Percentiles rank a stretch among this genome's conserved stretches.
phyloP scores from a whole-genome alignment of 2,888 invertebrate genomes.

The Junonia oenone region DNA sequence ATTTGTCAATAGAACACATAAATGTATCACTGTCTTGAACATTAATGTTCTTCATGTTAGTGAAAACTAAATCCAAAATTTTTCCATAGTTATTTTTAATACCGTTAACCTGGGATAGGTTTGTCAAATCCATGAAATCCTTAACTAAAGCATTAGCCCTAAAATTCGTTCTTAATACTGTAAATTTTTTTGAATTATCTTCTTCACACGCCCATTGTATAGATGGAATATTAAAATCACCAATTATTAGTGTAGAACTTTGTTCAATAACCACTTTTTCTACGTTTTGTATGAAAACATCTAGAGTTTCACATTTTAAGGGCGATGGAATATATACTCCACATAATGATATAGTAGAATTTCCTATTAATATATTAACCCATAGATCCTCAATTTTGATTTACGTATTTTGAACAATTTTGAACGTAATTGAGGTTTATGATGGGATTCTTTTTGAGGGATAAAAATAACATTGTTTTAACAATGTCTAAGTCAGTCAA shows the following conservation, averaged over 20 bases:
- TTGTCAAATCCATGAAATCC: background rate
- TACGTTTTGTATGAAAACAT: conserved; percentile 2
- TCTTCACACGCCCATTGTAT: background rate
- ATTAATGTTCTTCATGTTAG: background rate
- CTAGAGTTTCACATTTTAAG: background rate
- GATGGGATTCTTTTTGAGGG: no score
- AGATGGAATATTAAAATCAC: background rate
- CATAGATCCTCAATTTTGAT: conserved; percentile 2
- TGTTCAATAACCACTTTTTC: background rate
- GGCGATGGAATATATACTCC: conserved; percentile 1
- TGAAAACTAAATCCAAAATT: conserved; percentile 1
- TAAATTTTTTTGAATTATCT: background rate
- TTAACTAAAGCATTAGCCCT: background rate
- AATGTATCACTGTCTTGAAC: background rate
- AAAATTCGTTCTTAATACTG: background rate
- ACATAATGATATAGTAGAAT: background rate
- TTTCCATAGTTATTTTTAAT: background rate
- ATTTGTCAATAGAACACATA: background rate
- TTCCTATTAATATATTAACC: background rate
- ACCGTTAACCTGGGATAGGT: background rate
- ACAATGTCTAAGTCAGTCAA: no score
- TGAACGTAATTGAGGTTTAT: no score
- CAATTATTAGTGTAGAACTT: background rate
- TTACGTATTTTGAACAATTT: no score
- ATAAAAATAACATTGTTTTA: no score